Base-by-base conservation (phyloP, 2,888 invertebrate genomes). In the Drosophila kuntzei region DNA sequence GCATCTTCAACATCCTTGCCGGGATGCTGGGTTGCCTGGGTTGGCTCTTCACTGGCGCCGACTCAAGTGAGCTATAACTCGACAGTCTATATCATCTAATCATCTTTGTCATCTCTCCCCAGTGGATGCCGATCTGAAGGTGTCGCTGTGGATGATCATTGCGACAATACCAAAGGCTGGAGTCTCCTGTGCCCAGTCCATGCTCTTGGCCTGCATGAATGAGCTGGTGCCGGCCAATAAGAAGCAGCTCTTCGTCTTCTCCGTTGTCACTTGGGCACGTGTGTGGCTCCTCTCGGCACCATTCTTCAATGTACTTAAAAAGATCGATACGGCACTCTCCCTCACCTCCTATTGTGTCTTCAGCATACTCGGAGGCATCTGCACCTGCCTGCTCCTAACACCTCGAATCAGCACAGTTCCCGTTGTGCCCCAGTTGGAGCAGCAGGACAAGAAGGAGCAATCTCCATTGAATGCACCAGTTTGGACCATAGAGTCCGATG, bases 171-270 rank as follows among this genome's bases (percentile, higher is more conserved):
- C 92, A 3, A 93, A 93, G 74, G 90, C 91, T 3, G 92, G 89
- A 1, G 91, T 92, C 1, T 92, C 92, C n/a, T 90, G 92, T 57
- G 92, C 91, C 44, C 91, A 92, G 63, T 92, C 92, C 16, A 91
- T 93, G 89, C 74, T 92, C 7, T 68, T 91, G 49, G 92, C 92
- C 59, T 92, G 92, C 76, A 91, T 92, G 75, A 82, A 90, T 11
- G 93, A 93, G 63, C 72, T 93, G 27, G 89, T 93, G 81, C 91
- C 93, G 64, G 70, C 84, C 3, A 86, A 90, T 39, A 92, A 92
- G 59, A 91, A 90, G 61, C 84, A 88, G 60, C 89, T 92, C 4
- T 92, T 90, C 50, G 90, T 90, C 47, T 92, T 92, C 70, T 92
- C 92, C 0, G 92, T 92, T 25, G 90, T 92, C 43, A 92, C 92